Evolutionary conservation across 2,113 vertebrate species (phyloP), one percentile per base, ranked within the genome.

Genomic region (Echinops telfairi): DNA sequence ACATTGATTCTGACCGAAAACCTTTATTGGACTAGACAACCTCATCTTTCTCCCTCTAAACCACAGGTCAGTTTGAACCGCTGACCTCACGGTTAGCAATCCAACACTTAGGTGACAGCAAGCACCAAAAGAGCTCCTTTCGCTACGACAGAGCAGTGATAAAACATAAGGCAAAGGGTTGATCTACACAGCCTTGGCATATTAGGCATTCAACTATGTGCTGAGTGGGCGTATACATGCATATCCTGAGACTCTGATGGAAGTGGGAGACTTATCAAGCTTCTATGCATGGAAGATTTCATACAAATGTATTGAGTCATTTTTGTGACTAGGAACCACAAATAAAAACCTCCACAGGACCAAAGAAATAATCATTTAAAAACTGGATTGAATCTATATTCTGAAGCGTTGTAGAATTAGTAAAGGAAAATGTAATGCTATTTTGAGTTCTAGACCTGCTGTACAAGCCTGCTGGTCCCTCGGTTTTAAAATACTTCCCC

Each of bases 401-500:
- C 43, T 68, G 94, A 83, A 93, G 64, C 70, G 62, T 11, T 68
- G 22, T 78, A 29, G 60, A 90, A 92, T 95, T 95, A 96, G 95
- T 91, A 94, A 93, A 93, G 88, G 71, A 97, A 95, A 89, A 36
- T 20, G 1, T 62, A 96, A 77, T 96, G 90, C 82, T 79, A 96
- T 93, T 89, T 85, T 20, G 81, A 86, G 86, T 82, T 96, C 96
- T 95, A 91, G 58, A 60, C 94, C 57, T 90, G 95, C 93, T 60
- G 62, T 66, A 19, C 91, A 95, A 96, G 93, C 17, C 40, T 96
- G 84, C 93, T 95, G 90, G 87, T 91, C 47, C 88, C 66, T 86
- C 10, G 88, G 93, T 96, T 98, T 93, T 95, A 82, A 89, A 98
- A 95, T 95, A 95, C 93, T 97, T 97, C 94, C 71, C 93, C 90